Evolutionary conservation across 2,888 invertebrate species (phyloP).

Genomic region (Amiota mariae): DNA sequence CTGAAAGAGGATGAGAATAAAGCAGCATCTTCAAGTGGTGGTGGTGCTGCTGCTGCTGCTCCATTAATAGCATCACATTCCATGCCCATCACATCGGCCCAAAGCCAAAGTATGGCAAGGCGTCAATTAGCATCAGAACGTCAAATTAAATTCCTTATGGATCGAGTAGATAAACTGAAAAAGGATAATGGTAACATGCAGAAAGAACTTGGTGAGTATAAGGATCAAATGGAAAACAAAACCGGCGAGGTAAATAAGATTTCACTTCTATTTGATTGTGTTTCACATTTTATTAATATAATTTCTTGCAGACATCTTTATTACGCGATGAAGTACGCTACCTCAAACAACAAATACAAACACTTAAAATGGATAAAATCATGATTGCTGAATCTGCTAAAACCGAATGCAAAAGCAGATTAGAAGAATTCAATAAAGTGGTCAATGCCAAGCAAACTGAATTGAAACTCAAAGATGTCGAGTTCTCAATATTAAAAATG

Average conservation of each 20-base stretch:
- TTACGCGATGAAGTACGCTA: slow-evolving; percentile 69
- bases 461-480: slow-evolving; percentile 62
- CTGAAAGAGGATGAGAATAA: slow-evolving; percentile 36
- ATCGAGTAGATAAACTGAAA: slow-evolving; percentile 65
- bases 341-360: slow-evolving; percentile 67
- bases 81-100: not conserved
- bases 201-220: slow-evolving; percentile 61
- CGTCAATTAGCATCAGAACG: slow-evolving; percentile 65
- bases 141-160: slow-evolving; percentile 69
- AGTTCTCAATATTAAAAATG: slow-evolving; percentile 63
- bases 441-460: slow-evolving; percentile 65
- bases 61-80: not conserved
- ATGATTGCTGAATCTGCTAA: slow-evolving; percentile 58
- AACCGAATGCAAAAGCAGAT: slow-evolving; percentile 61
- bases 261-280: not conserved
- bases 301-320: slow-evolving; percentile 55
- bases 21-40: not conserved
- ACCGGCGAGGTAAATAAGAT: slow-evolving; percentile 62
- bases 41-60: slow-evolving; percentile 26
- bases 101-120: slow-evolving; percentile 46
- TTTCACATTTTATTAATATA: too few species aligned
- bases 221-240: slow-evolving; percentile 59
- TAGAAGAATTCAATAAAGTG: slow-evolving; percentile 61
- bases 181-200: slow-evolving; percentile 64
- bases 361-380: slow-evolving; percentile 65